Evolutionary conservation across 2,888 invertebrate species (phyloP).

Genomic region (Drosophila atripex): DNA sequence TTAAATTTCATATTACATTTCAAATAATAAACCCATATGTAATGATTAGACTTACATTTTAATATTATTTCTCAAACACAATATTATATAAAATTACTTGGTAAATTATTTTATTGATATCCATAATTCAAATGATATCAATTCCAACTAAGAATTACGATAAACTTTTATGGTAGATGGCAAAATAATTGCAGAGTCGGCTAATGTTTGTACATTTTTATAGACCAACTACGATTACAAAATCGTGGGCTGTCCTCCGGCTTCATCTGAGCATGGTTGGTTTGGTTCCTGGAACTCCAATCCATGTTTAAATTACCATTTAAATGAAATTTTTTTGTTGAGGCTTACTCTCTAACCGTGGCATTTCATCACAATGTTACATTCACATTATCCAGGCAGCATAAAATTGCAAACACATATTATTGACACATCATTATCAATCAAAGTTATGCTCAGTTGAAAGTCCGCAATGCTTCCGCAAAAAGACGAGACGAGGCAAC

Average conservation of each 20-base stretch:
- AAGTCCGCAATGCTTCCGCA: conserved; percentile 52
- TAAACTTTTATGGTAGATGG: not conserved
- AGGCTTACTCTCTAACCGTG: conserved; percentile 8
- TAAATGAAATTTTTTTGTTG: conserved; percentile 26
- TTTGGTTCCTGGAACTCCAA: conserved; percentile 32
- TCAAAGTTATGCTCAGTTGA: conserved; percentile 53
- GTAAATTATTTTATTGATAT: not conserved
- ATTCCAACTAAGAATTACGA: not conserved
- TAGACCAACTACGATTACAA: conserved; percentile 7
- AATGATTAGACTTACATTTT: too few relatives aligned
- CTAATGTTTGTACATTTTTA: not conserved
- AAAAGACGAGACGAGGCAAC: conserved; percentile 7
- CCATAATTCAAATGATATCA: not conserved
- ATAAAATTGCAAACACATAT: conserved; percentile 74
- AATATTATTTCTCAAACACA: too few relatives aligned
- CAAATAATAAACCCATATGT: too few relatives aligned
- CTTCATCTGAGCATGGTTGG: conserved; percentile 17
- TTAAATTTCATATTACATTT: too few relatives aligned
- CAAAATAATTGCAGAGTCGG: conserved; percentile 1
- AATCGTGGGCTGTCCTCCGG: conserved; percentile 33
- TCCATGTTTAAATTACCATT: conserved; percentile 51
- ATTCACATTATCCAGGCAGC: conserved; percentile 51
- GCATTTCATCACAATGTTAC: conserved; percentile 45
- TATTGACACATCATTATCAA: conserved; percentile 82
- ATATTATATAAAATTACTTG: too few relatives aligned